Conservation (phyloP, 2,113 vertebrate species). For the Leucosticte australis region DNA sequence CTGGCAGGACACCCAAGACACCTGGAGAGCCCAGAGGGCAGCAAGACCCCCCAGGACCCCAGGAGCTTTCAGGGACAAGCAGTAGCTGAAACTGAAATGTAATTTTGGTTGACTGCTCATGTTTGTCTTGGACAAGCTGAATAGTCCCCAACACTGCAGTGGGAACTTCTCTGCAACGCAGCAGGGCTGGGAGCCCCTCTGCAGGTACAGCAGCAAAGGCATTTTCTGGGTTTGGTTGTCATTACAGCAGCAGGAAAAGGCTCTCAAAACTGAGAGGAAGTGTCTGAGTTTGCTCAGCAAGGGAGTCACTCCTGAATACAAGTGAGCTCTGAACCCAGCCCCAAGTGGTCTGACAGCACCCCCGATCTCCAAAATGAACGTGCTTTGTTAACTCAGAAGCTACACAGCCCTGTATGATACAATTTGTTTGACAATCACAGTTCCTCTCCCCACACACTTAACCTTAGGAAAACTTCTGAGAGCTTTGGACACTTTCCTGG, state of each 20-base stretch:
- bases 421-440: not conserved
- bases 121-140: not conserved
- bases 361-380: not conserved
- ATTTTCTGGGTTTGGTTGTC: not conserved
- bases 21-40: not conserved
- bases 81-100: not conserved
- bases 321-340: not conserved
- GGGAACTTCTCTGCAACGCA: fast-evolving
- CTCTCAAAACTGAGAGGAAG: not conserved
- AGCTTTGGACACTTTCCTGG: not conserved
- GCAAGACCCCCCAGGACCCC: not conserved
- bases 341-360: not conserved
- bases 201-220: not conserved
- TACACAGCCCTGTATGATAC: not conserved
- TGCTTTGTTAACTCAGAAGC: not conserved
- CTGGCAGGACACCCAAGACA: not conserved
- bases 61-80: not conserved
- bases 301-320: not conserved
- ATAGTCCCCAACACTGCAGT: fast-evolving
- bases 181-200: not conserved
- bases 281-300: not conserved
- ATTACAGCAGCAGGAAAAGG: not conserved
- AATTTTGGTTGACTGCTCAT: not conserved
- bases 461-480: constrained; percentile 23
- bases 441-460: constrained; percentile 9